Evolutionary conservation across 35 echinoderm and acorn worm species (phyloP).

Genomic region (Holothuria glaberrima): DNA sequence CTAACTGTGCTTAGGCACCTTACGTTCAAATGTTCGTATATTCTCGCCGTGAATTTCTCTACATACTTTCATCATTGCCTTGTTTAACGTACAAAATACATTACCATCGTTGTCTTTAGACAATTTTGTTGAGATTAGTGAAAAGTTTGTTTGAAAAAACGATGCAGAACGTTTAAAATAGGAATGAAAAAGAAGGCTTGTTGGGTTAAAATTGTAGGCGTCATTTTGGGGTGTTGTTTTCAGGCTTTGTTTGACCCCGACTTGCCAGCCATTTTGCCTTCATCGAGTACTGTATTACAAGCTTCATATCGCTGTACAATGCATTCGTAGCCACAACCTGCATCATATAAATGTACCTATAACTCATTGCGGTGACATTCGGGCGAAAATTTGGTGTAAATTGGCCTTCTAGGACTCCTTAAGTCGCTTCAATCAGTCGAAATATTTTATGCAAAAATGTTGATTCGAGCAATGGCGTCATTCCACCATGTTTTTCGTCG

Average conservation of each 20-base stretch:
- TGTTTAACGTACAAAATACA: constrained; percentile 59
- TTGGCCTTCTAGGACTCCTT: too few relatives aligned
- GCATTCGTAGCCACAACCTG: constrained; percentile 32
- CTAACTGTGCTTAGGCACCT: constrained; percentile 48
- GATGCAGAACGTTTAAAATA: constrained; percentile 40
- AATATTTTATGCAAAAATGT: constrained; percentile 63
- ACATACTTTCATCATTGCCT: constrained; percentile 48
- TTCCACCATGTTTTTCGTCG: constrained; percentile 58
- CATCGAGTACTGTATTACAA: constrained; percentile 15
- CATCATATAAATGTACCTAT: constrained; percentile 5
- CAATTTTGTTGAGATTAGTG: constrained; percentile 49
- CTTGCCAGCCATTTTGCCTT: constrained; percentile 58
- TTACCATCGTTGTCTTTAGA: constrained; percentile 31
- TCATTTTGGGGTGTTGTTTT: constrained; percentile 62
- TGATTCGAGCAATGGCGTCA: constrained; percentile 47
- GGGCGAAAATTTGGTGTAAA: too few relatives aligned
- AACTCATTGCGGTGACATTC: too few relatives aligned
- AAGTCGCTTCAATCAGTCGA: neutral
- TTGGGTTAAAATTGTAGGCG: constrained; percentile 59
- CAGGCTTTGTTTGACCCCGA: constrained; percentile 61
- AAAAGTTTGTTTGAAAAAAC: constrained; percentile 41
- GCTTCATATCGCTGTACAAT: neutral
- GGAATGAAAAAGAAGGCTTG: constrained; percentile 43
- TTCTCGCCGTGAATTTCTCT: constrained; percentile 58
- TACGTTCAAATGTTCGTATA: constrained; percentile 58